A percentile compares a stretch with the other conserved stretches of the same genome.
These are phyloP conservation scores for silkworm (Bombyx mori) DNA, from an alignment of 1,140 invertebrate genomes.

Conservation along the genomic window ASM3026992v2 NC_085116.1:8580501-8581000, in stretches of 20 bases:
- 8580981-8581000: no score
- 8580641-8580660: conserved; percentile 32
- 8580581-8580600: conserved; percentile 55
- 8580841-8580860: no score
- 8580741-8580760: conserved; percentile 53
- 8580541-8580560: conserved; percentile 56
- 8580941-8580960: no score
- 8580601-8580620: conserved; percentile 41
- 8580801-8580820: no score
- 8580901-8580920: no score
- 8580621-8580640: conserved; percentile 11
- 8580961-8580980: no score
- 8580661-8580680: conserved; percentile 25
- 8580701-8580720: conserved; percentile 37
- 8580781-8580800: no score
- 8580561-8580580: conserved; percentile 53
- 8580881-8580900: no score
- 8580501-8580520: conserved; percentile 57
- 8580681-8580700: conserved; percentile 42
- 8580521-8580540: conserved; percentile 59
- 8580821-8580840: no score
- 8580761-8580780: no score
- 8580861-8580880: no score
- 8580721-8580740: conserved; percentile 63
- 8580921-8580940: no score